A percentile compares a stretch with the other conserved stretches of the same genome.
These are phyloP conservation scores for Poecile atricapillus DNA, from an alignment of 2,113 vertebrate genomes.

Conservation along the genomic window DNA sequence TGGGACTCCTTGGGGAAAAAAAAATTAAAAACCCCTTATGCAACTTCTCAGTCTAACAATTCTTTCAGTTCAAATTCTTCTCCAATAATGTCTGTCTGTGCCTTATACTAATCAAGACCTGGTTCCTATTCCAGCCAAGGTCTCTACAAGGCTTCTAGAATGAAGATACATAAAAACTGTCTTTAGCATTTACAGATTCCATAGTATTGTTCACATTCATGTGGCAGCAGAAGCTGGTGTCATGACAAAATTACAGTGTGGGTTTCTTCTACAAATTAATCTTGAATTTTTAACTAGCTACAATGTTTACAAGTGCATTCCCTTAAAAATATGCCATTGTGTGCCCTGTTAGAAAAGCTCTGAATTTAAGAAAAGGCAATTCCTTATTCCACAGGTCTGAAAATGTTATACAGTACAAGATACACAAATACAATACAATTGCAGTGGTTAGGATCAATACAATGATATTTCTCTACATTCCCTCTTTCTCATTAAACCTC, in stretches of 20 bases:
- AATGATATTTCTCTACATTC: not conserved
- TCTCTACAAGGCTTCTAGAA: not conserved
- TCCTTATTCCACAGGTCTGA: not conserved
- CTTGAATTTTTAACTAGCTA: not conserved
- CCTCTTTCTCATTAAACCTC: not conserved
- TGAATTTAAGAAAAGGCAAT: not conserved
- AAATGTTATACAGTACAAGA: not conserved
- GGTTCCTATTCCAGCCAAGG: not conserved
- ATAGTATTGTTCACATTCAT: not conserved
- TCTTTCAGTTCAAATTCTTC: not conserved
- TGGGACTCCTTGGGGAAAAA: not conserved
- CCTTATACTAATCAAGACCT: not conserved
- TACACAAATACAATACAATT: not conserved
- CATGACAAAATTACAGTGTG: not conserved
- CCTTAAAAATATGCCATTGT: not conserved
- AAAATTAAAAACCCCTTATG: not conserved
- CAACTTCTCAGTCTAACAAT: not conserved
- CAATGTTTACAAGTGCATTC: not conserved
- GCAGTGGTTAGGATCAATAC: not conserved
- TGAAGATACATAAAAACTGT: not conserved
- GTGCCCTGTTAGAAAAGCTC: not conserved
- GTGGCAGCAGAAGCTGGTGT: not conserved
- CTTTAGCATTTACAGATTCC: not conserved
- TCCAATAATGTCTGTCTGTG: not conserved
- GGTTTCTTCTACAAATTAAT: not conserved